These are phyloP conservation scores for Zaprionus vittiger DNA, from an alignment of 1,140 invertebrate genomes.

Conservation along the genomic window DNA sequence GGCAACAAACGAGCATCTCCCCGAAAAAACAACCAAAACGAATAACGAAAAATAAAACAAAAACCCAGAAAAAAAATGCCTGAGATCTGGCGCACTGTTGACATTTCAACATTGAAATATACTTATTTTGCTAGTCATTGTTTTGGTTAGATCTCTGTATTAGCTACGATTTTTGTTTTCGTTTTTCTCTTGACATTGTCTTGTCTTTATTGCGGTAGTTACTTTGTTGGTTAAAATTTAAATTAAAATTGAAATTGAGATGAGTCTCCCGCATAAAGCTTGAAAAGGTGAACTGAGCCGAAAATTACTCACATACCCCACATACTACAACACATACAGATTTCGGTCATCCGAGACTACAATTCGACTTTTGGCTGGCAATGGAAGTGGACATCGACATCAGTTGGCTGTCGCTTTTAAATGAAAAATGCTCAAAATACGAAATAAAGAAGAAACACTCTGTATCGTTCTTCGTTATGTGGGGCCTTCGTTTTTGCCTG, in stretches of 20 bases:
- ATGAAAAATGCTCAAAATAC: constrained; percentile 75
- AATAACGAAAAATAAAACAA: constrained; percentile 16
- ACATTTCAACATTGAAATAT: constrained; percentile 63
- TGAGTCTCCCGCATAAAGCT: constrained; percentile 49
- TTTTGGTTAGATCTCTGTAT: constrained; percentile 42
- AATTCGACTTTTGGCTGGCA: constrained; percentile 36
- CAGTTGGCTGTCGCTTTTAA: constrained; percentile 77
- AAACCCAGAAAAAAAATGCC: constrained; percentile 13
- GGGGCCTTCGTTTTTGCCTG: constrained; percentile 37
- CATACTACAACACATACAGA: constrained; percentile 5
- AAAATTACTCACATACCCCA: constrained; percentile 63
- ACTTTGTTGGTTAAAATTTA: constrained; percentile 36
- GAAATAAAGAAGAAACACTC: constrained; percentile 66
- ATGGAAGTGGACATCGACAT: constrained; percentile 75
- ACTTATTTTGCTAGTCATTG: constrained; percentile 61
- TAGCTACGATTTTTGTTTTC: constrained; percentile 14
- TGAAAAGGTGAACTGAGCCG: constrained; percentile 27
- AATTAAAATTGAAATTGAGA: constrained; percentile 51
- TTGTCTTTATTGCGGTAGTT: constrained; percentile 50
- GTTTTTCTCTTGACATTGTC: constrained; percentile 50
- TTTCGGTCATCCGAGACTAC: constrained; percentile 24
- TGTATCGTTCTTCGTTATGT: constrained; percentile 71
- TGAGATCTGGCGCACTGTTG: constrained; percentile 39
- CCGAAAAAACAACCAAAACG: constrained; percentile 33
- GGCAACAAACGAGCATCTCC: constrained; percentile 34